Conservation (phyloP, 2,113 vertebrate species). For the Amia ocellicauda region DNA sequence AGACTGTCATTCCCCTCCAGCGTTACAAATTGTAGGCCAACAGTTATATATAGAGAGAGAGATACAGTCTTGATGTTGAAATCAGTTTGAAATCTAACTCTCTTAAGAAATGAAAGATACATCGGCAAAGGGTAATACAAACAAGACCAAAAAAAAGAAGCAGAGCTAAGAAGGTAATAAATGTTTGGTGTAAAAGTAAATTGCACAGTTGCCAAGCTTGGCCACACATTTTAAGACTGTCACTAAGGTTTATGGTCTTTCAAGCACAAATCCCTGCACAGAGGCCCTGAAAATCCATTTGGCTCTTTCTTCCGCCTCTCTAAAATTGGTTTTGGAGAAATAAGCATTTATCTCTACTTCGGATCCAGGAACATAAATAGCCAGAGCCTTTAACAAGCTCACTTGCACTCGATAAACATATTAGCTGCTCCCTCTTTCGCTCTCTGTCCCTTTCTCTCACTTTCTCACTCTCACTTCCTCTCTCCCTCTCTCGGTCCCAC, state of each 20-base stretch:
- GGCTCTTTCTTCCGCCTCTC: slow-evolving; percentile 9
- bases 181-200: slow-evolving; percentile 37
- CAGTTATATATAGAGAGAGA: background rate
- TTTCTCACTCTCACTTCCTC: background rate
- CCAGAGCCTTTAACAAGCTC: slow-evolving; percentile 37
- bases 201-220: slow-evolving; percentile 21
- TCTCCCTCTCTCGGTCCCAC: background rate
- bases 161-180: slow-evolving; percentile 25
- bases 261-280: slow-evolving; percentile 30
- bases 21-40: too few species aligned
- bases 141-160: background rate
- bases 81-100: background rate
- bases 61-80: background rate
- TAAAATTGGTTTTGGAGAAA: slow-evolving; percentile 35
- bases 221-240: slow-evolving; percentile 32
- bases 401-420: slow-evolving; percentile 42
- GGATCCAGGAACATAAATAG: slow-evolving; percentile 33
- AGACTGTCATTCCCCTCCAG: too few species aligned
- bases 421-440: slow-evolving; percentile 21
- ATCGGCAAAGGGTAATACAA: background rate
- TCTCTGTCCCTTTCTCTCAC: background rate
- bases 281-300: slow-evolving; percentile 28
- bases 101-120: background rate
- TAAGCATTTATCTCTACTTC: slow-evolving; percentile 33
- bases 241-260: slow-evolving; percentile 32